Percentiles rank a stretch among this genome's conserved stretches.
Conservation (phyloP, 1,140 invertebrate genomes). For the Gryllus bimaculatus region DNA sequence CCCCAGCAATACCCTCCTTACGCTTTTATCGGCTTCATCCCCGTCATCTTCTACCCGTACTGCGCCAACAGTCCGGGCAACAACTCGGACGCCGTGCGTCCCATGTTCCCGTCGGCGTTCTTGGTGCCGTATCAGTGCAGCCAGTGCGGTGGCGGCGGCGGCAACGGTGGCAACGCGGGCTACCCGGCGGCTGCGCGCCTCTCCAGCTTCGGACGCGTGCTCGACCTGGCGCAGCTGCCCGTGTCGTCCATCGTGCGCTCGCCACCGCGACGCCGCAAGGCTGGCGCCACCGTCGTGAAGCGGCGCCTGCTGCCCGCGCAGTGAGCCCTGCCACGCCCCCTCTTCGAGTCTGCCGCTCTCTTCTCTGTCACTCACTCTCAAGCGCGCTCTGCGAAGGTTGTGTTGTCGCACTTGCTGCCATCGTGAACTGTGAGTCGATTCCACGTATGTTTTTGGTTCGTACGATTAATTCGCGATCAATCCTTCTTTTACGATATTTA, state of each 20-base stretch:
- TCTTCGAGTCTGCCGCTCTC: too few relatives aligned
- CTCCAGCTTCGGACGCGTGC: conserved; percentile 16
- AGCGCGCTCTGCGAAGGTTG: too few relatives aligned
- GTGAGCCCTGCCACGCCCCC: too few relatives aligned
- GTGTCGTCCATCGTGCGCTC: neutral
- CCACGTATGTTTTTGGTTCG: too few relatives aligned
- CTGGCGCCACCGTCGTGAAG: neutral
- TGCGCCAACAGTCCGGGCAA: conserved; percentile 35
- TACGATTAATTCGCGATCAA: too few relatives aligned
- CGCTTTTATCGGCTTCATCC: conserved; percentile 45
- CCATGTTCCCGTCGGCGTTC: conserved; percentile 45
- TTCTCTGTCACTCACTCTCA: too few relatives aligned
- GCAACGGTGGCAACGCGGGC: neutral
- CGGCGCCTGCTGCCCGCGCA: neutral
- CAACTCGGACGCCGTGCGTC: conserved; percentile 35
- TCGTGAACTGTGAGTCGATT: too few relatives aligned
- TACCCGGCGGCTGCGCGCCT: too few relatives aligned
- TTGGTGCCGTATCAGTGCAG: conserved; percentile 35
- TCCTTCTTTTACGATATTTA: too few relatives aligned
- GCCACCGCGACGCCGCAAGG: neutral
- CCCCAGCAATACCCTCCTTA: conserved; percentile 30
- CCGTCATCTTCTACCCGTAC: conserved; percentile 48
- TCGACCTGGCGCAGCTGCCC: conserved; percentile 10
- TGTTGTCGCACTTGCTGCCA: too few relatives aligned
- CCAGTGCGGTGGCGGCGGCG: conserved; percentile 7